Percentiles rank a stretch among this genome's conserved stretches.
Evolutionary conservation across 2,797 vertebrate genomes (phyloP).

Genomic region (Caiman crocodilus): DNA sequence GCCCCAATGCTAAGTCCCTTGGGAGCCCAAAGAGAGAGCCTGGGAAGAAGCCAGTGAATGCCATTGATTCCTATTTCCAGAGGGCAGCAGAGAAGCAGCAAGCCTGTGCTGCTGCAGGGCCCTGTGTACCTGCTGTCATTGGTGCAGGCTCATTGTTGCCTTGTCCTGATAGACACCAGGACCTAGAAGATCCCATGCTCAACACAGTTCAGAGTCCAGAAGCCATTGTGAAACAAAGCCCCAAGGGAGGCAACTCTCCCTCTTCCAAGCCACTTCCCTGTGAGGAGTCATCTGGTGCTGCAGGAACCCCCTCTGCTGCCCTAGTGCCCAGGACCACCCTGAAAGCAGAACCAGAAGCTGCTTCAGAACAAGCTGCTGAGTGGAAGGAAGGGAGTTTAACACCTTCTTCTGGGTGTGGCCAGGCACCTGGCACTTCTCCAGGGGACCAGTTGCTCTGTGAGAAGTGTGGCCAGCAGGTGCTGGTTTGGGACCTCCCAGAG

Average conservation of each 20-base stretch:
- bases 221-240: slow-evolving; percentile 31
- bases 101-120: neutral
- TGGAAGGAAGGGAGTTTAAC: slow-evolving; percentile 49
- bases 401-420: neutral
- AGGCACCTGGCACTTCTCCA: neutral
- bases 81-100: slow-evolving; percentile 85
- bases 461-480: slow-evolving; percentile 87
- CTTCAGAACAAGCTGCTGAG: slow-evolving; percentile 6
- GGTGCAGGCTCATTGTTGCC: neutral
- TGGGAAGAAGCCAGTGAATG: slow-evolving; percentile 78
- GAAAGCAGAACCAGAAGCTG: neutral
- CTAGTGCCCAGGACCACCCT: neutral
- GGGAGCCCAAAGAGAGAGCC: slow-evolving; percentile 65
- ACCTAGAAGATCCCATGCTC: slow-evolving; percentile 12
- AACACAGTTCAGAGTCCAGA: slow-evolving; percentile 39
- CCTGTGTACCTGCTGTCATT: neutral
- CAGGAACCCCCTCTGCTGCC: neutral
- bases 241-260: neutral
- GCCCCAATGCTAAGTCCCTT: slow-evolving; percentile 63
- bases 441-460: slow-evolving; percentile 87
- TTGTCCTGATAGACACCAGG: neutral
- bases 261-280: neutral
- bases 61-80: slow-evolving; percentile 90
- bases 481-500: slow-evolving; percentile 93
- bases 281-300: neutral